Percentiles rank a stretch among this genome's conserved stretches.
Evolutionary conservation across 2,113 vertebrate genomes (phyloP).

Genomic region (Chaenogobius annularis): DNA sequence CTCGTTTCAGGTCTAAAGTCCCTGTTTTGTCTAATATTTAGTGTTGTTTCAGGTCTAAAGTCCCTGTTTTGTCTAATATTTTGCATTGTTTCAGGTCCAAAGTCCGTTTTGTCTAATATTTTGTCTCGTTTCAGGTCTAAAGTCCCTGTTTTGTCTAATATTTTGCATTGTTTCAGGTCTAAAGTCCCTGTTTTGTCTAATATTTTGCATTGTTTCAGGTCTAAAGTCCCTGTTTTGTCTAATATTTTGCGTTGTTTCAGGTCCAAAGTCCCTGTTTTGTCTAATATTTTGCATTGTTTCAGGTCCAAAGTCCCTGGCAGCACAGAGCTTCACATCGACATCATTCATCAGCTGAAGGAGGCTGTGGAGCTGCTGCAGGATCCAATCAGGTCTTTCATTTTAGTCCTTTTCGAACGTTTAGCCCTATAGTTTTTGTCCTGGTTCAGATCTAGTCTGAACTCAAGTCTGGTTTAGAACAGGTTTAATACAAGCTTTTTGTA

Average conservation of each 20-base stretch:
- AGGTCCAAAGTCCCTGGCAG: constrained; percentile 79
- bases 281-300: constrained; percentile 13
- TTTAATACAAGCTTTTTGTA: too few species aligned
- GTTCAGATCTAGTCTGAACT: not conserved
- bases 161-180: constrained; percentile 66
- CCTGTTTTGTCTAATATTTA: not conserved
- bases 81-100: constrained; percentile 71
- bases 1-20: constrained; percentile 75
- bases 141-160: constrained; percentile 48
- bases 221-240: constrained; percentile 65
- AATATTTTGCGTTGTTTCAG: constrained; percentile 57
- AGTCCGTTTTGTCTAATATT: constrained; percentile 19
- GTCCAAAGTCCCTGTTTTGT: constrained; percentile 57
- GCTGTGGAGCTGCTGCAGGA: constrained; percentile 88
- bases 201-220: constrained; percentile 62
- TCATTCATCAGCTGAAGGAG: constrained; percentile 89
- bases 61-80: constrained; percentile 37
- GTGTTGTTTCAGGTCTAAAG: constrained; percentile 74
- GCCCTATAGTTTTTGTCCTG: not conserved
- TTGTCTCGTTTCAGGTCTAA: constrained; percentile 71
- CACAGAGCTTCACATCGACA: constrained; percentile 75
- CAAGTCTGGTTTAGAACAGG: too few species aligned
- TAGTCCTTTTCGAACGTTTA: not conserved
- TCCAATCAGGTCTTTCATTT: constrained; percentile 77
- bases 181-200: constrained; percentile 41